Percentiles rank a stretch among this genome's conserved stretches.
These are phyloP conservation scores for Acarapis woodi DNA, from an alignment of 1,140 invertebrate species.

Conservation along the genomic window DNA sequence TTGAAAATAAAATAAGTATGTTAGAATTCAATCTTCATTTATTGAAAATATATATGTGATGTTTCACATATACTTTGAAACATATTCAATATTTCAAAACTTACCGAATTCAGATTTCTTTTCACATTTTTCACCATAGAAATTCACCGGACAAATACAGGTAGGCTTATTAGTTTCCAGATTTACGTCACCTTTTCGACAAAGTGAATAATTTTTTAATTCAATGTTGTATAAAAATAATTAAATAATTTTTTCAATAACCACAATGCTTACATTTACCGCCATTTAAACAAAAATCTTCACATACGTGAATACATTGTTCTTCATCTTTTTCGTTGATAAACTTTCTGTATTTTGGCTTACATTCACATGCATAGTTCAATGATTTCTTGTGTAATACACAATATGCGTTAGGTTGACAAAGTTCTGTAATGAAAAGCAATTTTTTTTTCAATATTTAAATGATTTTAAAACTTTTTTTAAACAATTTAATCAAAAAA, in stretches of 20 bases:
- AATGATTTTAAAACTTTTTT: too few species aligned
- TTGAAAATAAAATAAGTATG: too few species aligned
- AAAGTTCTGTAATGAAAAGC: too few species aligned
- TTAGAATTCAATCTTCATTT: too few species aligned
- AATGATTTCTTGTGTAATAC: constrained; percentile 50
- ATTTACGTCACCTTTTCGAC: too few species aligned
- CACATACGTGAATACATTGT: constrained; percentile 33
- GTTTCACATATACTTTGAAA: too few species aligned
- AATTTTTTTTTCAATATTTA: too few species aligned
- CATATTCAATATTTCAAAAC: too few species aligned
- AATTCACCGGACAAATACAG: constrained; percentile 61
- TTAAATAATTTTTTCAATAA: not conserved
- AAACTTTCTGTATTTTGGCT: constrained; percentile 58
- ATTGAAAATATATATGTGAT: too few species aligned
- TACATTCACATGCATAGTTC: constrained; percentile 72
- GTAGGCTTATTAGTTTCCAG: constrained; percentile 25
- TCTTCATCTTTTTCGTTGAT: constrained; percentile 7
- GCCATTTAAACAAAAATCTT: constrained; percentile 62
- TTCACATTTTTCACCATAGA: constrained; percentile 59
- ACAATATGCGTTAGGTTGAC: constrained; percentile 61
- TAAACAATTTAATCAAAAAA: too few species aligned
- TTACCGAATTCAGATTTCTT: constrained; percentile 78
- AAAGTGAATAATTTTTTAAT: constrained; percentile 31
- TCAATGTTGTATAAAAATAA: not conserved
- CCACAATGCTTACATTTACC: constrained; percentile 45